phyloP scores from a whole-genome alignment of 2,113 vertebrate genomes.

The Ifrita kowaldi region DNA sequence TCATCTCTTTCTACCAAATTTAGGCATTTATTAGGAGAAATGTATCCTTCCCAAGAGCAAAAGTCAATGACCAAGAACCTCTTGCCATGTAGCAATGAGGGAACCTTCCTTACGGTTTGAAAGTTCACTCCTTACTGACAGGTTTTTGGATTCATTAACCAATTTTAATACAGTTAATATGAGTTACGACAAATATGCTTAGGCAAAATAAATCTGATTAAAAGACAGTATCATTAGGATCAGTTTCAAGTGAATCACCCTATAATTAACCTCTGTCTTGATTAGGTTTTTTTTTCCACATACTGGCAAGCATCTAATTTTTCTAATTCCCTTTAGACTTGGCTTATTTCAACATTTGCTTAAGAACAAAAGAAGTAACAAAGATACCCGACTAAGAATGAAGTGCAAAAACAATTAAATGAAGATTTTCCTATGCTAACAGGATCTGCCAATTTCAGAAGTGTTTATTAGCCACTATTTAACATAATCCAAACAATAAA shows the following conservation, averaged over 20 bases:
- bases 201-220: not conserved
- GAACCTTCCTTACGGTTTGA: not conserved
- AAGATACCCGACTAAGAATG: not conserved
- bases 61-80: not conserved
- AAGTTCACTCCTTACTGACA: not conserved
- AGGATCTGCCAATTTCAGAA: not conserved
- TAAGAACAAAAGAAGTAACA: not conserved
- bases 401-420: not conserved
- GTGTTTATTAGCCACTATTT: not conserved
- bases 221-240: not conserved
- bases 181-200: not conserved
- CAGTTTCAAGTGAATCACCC: not conserved
- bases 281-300: not conserved
- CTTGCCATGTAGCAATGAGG: not conserved
- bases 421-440: not conserved
- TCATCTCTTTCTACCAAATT: not conserved
- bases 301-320: not conserved
- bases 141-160: not conserved
- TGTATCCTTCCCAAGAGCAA: not conserved
- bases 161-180: not conserved
- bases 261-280: not conserved
- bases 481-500: not conserved
- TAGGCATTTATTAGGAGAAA: not conserved
- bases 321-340: not conserved
- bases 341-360: not conserved